phyloP scores from a whole-genome alignment of 2,888 invertebrate genomes.

The Clistopyga incitator region DNA sequence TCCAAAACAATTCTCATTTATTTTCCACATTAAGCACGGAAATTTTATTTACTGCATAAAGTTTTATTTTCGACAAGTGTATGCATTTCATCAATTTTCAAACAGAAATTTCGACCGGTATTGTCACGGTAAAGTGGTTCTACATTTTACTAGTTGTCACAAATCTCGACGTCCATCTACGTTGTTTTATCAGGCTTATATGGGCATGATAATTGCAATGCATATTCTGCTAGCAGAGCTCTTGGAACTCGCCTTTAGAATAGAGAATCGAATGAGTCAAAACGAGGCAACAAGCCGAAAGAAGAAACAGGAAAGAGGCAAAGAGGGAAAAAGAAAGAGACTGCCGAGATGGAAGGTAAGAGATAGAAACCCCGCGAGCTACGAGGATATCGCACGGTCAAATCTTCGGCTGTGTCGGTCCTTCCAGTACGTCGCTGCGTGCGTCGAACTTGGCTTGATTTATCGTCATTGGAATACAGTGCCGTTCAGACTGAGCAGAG shows the following conservation, averaged over 20 bases:
- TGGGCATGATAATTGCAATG: conserved; percentile 40
- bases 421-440: conserved; percentile 73
- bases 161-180: not conserved
- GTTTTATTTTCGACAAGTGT: too few species aligned
- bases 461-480: conserved; percentile 80
- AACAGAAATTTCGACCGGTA: too few species aligned
- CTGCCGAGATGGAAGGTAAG: conserved; percentile 74
- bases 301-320: conserved; percentile 13
- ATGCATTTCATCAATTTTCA: too few species aligned
- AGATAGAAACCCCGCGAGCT: conserved; percentile 73
- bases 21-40: too few species aligned
- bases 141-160: not conserved
- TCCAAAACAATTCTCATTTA: too few species aligned
- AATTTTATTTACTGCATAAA: too few species aligned
- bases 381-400: conserved; percentile 77
- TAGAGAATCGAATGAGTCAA: conserved; percentile 42
- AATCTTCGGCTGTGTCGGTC: conserved; percentile 71
- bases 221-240: conserved; percentile 37
- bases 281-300: conserved; percentile 22
- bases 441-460: conserved; percentile 78
- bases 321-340: conserved; percentile 35
- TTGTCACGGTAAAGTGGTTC: not conserved
- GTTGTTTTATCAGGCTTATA: not conserved
- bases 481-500: conserved; percentile 63
- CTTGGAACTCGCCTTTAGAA: conserved; percentile 45